phyloP scores from a whole-genome alignment of 1,140 invertebrate genomes.

The Bombus pascuorum region DNA sequence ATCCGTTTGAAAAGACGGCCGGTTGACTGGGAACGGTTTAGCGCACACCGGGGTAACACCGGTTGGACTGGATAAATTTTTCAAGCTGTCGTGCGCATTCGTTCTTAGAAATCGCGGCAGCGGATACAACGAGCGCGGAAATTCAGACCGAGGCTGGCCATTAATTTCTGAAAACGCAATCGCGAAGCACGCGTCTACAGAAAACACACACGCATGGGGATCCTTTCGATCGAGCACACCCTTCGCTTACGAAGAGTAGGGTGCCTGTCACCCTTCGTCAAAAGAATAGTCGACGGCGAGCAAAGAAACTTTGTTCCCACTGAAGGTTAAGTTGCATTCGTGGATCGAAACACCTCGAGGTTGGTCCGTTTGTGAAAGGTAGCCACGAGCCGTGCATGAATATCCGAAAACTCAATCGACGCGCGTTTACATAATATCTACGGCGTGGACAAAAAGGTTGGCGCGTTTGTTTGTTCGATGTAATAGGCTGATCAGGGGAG shows the following conservation, averaged over 20 bases:
- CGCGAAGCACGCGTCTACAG: background rate
- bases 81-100: constrained; percentile 61
- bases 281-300: background rate
- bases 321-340: no score
- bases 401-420: constrained; percentile 67
- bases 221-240: constrained; percentile 8
- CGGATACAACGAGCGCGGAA: constrained; percentile 64
- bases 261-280: no score
- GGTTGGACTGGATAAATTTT: constrained; percentile 74
- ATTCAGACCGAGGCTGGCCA: background rate
- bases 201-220: no score
- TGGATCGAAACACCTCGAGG: constrained; percentile 1
- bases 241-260: background rate
- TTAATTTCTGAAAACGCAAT: constrained; percentile 47
- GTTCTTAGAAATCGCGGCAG: constrained; percentile 48
- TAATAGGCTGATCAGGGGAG: background rate
- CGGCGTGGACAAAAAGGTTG: constrained; percentile 28
- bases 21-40: constrained; percentile 20
- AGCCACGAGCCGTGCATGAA: constrained; percentile 65
- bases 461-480: background rate
- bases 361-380: no score
- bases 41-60: constrained; percentile 3
- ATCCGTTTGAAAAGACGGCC: constrained; percentile 59
- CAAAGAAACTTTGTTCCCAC: background rate
- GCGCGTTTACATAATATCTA: constrained; percentile 17